These are phyloP conservation scores for Crenuchus spilurus DNA, from an alignment of 2,797 vertebrate genomes.

Conservation along the genomic window DNA sequence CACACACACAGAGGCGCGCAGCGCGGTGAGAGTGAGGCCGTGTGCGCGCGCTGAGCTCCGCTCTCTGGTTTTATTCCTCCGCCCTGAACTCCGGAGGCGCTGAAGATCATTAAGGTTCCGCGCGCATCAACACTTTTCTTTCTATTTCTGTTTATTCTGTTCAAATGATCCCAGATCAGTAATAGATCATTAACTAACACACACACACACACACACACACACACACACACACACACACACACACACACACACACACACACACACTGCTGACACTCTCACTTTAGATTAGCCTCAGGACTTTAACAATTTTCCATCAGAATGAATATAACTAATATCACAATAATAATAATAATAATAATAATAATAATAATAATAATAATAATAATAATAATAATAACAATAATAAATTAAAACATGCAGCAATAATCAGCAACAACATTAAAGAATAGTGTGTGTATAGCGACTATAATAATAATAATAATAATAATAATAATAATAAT, in stretches of 20 bases:
- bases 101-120: slow-evolving; percentile 2
- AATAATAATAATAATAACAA: not conserved
- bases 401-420: slow-evolving; percentile 35
- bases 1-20: slow-evolving; percentile 42
- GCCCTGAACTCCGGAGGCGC: not conserved
- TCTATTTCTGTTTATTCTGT: slow-evolving; percentile 62
- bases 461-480: slow-evolving; percentile 19
- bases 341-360: slow-evolving; percentile 5
- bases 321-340: too few species aligned
- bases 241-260: not conserved
- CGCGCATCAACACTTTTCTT: not conserved
- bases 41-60: not conserved
- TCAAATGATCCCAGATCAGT: slow-evolving; percentile 83
- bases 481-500: slow-evolving; percentile 20
- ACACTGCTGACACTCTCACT: not conserved
- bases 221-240: not conserved
- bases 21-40: too few species aligned
- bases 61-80: not conserved
- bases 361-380: slow-evolving; percentile 14
- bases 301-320: too few species aligned
- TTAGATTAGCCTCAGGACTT: too few species aligned
- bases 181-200: slow-evolving; percentile 90
- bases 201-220: not conserved
- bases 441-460: too few species aligned
- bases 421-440: too few species aligned